Evolutionary conservation across 2,797 vertebrate genomes (phyloP), one percentile per base, ranked within the genome.

Genomic region (Clarias fuscus): DNA sequence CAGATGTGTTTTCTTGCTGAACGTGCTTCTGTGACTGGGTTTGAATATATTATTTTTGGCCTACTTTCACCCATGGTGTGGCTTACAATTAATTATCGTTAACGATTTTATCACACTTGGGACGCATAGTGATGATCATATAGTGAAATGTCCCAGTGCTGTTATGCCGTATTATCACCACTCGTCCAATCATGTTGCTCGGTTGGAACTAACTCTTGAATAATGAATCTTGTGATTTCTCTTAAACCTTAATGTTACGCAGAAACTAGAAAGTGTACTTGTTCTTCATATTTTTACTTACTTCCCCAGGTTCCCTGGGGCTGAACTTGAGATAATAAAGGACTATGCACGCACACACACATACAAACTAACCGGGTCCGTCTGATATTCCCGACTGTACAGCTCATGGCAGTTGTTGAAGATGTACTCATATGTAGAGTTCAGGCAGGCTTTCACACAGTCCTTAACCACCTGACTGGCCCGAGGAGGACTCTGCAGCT

Each of bases 381-480:
- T 94, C 92, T 99, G 98, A 93, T 98, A 99, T 91, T 99, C 97
- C 64, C 93, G 95, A 92, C 96, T 97, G 93, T 99, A 99, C 62
- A 99, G 94, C 85, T 99, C 97, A 0, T 99, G 97, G 90, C 97
- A 99, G 89, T 99, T 99, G 93, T 98, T 99, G 94, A 99, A 99
- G 93, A 99, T 99, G 93, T 99, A 99, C 85, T 99, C 98, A 0
- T 99, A 99, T 65, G 97, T 98, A 84, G 98, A 98, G 93, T 99
- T 99, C 88, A 98, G 96, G 88, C 98, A 99, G 83, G 98, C 98
- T 92, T 98, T 99, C 43, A 99, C 98, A 65, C 98, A 99, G 90
- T 99, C 98, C 92, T 97, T 98, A 85, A 99, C 98, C 84, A 99
- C 98, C 90, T 98, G 97, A 89, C 98, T 98, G 27, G 98, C 98